Base-by-base conservation (phyloP, 2,888 invertebrate species). In the Platycnemis pennipes region DNA sequence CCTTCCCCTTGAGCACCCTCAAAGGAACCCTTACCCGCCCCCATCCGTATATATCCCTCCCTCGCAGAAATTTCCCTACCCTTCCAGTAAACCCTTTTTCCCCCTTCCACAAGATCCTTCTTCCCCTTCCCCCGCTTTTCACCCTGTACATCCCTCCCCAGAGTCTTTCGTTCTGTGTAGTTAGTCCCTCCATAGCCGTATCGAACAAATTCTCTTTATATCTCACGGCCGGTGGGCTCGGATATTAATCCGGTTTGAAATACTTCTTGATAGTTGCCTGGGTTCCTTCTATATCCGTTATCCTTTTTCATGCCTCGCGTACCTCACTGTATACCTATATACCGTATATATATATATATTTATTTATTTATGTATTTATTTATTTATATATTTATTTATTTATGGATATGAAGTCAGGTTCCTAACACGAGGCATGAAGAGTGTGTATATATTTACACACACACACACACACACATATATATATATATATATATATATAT, bases 191-290 rank as follows among this genome's bases (percentile, higher is more conserved):
- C 37, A 77, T 77, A 44, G 88, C 46, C 49, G 19, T 49, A 49
- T 88, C 88, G 88, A 49, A 49, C 88, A 88, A 45, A 46, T 49
- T 88, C 77, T 77, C 77, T 77, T 77, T n/a, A 77, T n/a, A 5
- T 31, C 88, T 53, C 88, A 46, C 88, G 26, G 88, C 88, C 45
- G 88, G 45, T n/a, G 31, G 88, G n/a, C 88, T 19, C 3, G 53
- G 88, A 46, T 88, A 88, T 88, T 88, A 88, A 88, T 88, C 45
- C 46, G 46, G 19, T 88, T 45, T 26, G 45, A n/a, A 26, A 45
- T 88, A 45, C 45, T 46, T 46, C 49, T 49, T 49, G 8, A 7
- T 49, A 11, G 16, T 49, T 16, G 16, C 7, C 7, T 11, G 7
- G 7, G 49, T 7, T 49, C 49, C n/a, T 49, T 49, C 49, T 49